Base-by-base conservation (phyloP, 92 coral and sea anemone species). In the Parazoanthus atlanticus region DNA sequence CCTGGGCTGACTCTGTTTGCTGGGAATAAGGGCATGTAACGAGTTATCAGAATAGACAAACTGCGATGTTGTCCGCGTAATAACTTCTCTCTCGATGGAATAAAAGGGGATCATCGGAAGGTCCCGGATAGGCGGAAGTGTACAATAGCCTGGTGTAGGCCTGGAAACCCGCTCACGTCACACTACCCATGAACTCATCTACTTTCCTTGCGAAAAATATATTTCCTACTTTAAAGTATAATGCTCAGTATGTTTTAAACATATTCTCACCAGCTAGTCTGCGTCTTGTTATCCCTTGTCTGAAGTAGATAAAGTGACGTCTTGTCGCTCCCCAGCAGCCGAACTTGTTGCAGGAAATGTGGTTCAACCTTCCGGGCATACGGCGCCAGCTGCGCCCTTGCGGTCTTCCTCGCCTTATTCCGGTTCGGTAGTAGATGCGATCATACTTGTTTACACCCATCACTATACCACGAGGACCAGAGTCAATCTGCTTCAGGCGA, bases 291-390 rank as follows among this genome's bases (percentile, higher is more conserved):
- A 84, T 74, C 2, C 87, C 87, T 16, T 40, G 6, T 46, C 87
- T 84, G 40, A 84, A 84, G 78, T 84, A 84, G 10, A 84, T 67
- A 19, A 70, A 84, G 31, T 70, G 16, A 12, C 40, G n/a, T 41
- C 46, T 70, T 84, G 87, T 43, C 19, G 77, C 47, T 69, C 87
- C 87, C 87, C 87, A 84, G n/a, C 67, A 84, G 47, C 87, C 87
- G 5, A 84, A n/a, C 6, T 34, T 43, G 15, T 49, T 70, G 11
- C 56, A 75, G 21, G 87, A 84, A 8, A 84, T 84, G 76, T 84
- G 61, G 65, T 72, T 84, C 19, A 84, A 49, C 38, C 41, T 70
- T 43, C 87, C 87, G 15, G 78, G 29, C 31, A 84, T 84, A 10
- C 64, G 43, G 38, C 87, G 78, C 87, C 87, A 84, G 33, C 87